Conservation (phyloP, 35 echinoderm and acorn worm species). For the Amphiura filiformis region DNA sequence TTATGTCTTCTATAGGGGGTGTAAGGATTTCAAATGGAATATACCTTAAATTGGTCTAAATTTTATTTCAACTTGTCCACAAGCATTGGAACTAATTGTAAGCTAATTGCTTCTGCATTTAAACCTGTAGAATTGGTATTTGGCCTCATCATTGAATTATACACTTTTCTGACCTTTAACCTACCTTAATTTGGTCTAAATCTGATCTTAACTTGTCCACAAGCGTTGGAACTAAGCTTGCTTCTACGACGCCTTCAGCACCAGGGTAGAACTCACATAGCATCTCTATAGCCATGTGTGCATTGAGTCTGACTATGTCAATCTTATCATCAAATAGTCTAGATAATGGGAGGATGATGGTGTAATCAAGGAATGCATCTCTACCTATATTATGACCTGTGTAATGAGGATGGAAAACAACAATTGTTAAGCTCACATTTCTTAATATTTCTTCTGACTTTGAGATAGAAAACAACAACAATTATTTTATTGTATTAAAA, state of each 20-base stretch:
- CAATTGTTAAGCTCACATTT: background rate
- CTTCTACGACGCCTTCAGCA: conserved; percentile 87
- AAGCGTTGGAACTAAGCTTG: conserved; percentile 72
- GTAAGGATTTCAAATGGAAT: too few species aligned
- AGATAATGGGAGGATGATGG: conserved; percentile 79
- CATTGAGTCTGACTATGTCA: conserved; percentile 75
- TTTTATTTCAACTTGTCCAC: too few species aligned
- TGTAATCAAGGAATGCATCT: conserved; percentile 83
- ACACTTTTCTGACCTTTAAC: too few species aligned
- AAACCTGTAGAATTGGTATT: too few species aligned
- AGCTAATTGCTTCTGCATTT: too few species aligned
- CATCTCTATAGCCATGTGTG: conserved; percentile 99
- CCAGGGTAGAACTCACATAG: conserved; percentile 81
- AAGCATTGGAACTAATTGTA: too few species aligned
- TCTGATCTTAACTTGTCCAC: conserved; percentile 91
- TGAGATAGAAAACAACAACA: too few species aligned
- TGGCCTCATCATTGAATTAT: too few species aligned
- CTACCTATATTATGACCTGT: conserved; percentile 97
- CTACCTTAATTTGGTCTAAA: conserved; percentile 94
- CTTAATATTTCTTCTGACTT: too few species aligned
- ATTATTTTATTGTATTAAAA: too few species aligned
- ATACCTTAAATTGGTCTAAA: too few species aligned
- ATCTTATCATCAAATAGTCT: conserved; percentile 86
- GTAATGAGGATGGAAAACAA: background rate
- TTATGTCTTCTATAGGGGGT: too few species aligned